A percentile compares a stretch with the other conserved stretches of the same genome.
Conservation (phyloP, 1,140 invertebrate genomes). For the Aphelenchoides fujianensis region DNA sequence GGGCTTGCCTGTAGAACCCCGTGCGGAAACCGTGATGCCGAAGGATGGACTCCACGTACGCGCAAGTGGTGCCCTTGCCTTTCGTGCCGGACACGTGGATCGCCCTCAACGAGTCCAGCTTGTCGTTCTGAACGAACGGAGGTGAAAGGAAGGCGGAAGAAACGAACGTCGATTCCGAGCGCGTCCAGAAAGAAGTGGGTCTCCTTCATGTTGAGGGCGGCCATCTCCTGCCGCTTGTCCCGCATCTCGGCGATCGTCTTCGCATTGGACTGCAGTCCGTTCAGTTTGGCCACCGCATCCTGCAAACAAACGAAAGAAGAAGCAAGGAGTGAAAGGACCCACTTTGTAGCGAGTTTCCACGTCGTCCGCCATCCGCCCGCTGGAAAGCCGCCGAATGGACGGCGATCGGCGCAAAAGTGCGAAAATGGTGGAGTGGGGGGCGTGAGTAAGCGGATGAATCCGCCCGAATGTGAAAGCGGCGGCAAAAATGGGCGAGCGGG, state of each 20-base stretch:
- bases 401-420: neutral
- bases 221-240: constrained; percentile 12
- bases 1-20: constrained; percentile 75
- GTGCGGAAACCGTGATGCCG: constrained; percentile 79
- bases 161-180: constrained; percentile 6
- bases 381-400: neutral
- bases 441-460: too few relatives aligned
- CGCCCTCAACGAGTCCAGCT: constrained; percentile 70
- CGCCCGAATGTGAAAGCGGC: too few relatives aligned
- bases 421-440: too few relatives aligned
- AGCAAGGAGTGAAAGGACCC: constrained; percentile 1
- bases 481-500: too few relatives aligned
- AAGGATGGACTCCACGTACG: constrained; percentile 84
- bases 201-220: constrained; percentile 1
- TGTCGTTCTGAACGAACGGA: constrained; percentile 30
- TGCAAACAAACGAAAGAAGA: constrained; percentile 11
- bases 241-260: constrained; percentile 14
- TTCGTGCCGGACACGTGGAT: constrained; percentile 95
- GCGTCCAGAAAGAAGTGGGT: constrained; percentile 5
- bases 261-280: constrained; percentile 19
- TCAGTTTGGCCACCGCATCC: constrained; percentile 16
- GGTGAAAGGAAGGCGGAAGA: constrained; percentile 1
- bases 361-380: neutral
- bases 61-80: constrained; percentile 86
- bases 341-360: neutral